Evolutionary conservation across 2,888 invertebrate species (phyloP).

Genomic region (Erynnis tages): DNA sequence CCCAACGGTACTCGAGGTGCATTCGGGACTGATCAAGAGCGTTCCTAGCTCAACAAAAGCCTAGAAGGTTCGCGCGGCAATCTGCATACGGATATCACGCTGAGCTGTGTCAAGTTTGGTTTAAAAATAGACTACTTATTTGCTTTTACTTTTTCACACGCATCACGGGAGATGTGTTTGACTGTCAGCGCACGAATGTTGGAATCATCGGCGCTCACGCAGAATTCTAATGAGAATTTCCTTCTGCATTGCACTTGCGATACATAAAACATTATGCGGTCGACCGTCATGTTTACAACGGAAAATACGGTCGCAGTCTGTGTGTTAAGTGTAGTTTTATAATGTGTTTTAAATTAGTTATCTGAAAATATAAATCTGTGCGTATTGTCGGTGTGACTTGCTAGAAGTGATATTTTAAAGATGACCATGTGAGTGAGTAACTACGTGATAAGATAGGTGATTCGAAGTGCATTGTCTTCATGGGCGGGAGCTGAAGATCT

Average conservation of each 20-base stretch:
- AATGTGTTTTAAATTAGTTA: conserved; percentile 61
- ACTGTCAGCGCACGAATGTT: conserved; percentile 69
- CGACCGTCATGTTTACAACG: conserved; percentile 73
- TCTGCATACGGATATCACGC: conserved; percentile 13
- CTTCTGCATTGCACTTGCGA: conserved; percentile 64
- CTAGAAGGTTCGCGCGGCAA: background rate
- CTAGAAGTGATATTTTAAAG: conserved; percentile 39
- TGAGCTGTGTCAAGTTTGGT: conserved; percentile 13
- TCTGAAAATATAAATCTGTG: conserved; percentile 44
- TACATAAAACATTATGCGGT: conserved; percentile 73
- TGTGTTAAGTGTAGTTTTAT: conserved; percentile 58
- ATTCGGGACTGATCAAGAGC: background rate
- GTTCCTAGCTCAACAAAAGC: background rate
- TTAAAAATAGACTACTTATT: conserved; percentile 38
- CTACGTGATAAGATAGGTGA: conserved; percentile 36
- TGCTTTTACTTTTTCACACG: conserved; percentile 76
- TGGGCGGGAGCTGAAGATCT: conserved; percentile 20
- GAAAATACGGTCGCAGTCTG: conserved; percentile 65
- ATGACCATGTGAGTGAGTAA: conserved; percentile 37
- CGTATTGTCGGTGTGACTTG: conserved; percentile 38
- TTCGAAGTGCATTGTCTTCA: conserved; percentile 24
- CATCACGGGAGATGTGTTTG: conserved; percentile 64
- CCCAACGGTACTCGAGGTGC: background rate
- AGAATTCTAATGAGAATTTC: conserved; percentile 77
- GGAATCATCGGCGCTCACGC: conserved; percentile 69